Conservation (phyloP, 2,113 vertebrate species). For the Nicator chloris region DNA sequence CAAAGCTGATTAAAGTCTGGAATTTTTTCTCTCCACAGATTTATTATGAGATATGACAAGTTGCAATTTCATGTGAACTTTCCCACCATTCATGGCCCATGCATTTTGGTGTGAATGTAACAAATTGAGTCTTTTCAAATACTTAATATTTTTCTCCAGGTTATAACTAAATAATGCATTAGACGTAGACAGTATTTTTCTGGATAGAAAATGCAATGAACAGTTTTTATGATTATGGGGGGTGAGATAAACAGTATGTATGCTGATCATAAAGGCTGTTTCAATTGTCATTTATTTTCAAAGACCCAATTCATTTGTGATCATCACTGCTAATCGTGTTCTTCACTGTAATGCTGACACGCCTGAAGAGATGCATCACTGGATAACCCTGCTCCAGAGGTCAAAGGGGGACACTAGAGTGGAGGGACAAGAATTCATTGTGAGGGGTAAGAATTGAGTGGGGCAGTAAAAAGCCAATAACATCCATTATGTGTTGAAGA, state of each 20-base stretch:
- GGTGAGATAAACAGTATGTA: not conserved
- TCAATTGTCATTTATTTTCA: not conserved
- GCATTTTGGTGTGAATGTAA: not conserved
- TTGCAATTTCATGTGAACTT: not conserved
- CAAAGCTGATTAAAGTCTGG: constrained; percentile 1
- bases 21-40: not conserved
- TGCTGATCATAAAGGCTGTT: not conserved
- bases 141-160: not conserved
- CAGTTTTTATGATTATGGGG: not conserved
- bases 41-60: not conserved
- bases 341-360: constrained; percentile 95
- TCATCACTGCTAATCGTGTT: constrained; percentile 95
- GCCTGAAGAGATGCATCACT: constrained; percentile 98
- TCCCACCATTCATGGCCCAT: not conserved
- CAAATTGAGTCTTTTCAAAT: not conserved
- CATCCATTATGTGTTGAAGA: not conserved
- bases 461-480: not conserved
- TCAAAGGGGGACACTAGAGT: constrained; percentile 95
- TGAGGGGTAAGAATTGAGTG: constrained; percentile 81
- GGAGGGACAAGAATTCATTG: constrained; percentile 96
- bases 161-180: constrained; percentile 10
- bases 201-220: not conserved
- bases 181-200: not conserved
- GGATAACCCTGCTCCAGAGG: constrained; percentile 94
- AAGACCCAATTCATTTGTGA: constrained; percentile 95